These are phyloP conservation scores for Drosophila trapezifrons DNA, from an alignment of 1,140 invertebrate species.

Conservation along the genomic window DNA sequence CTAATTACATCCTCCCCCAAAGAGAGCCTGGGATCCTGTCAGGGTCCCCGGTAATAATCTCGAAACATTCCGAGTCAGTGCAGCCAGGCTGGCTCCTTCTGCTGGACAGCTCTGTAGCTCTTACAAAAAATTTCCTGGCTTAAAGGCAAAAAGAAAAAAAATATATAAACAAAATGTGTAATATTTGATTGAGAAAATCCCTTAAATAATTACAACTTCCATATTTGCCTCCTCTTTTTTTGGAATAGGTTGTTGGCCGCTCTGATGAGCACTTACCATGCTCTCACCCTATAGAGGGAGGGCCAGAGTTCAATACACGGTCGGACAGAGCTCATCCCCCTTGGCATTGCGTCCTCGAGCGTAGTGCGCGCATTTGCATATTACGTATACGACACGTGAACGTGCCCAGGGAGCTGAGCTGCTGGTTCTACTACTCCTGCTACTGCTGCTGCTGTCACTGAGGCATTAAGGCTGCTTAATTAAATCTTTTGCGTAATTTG, in stretches of 20 bases:
- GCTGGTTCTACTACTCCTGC: background rate
- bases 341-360: slow-evolving; percentile 25
- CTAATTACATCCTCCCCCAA: slow-evolving; percentile 49
- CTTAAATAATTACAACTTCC: background rate
- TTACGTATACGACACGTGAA: slow-evolving; percentile 74
- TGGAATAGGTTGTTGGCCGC: background rate
- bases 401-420: slow-evolving; percentile 47
- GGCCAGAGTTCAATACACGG: slow-evolving; percentile 29
- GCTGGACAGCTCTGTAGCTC: too few relatives aligned
- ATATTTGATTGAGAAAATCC: background rate
- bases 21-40: background rate
- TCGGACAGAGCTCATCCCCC: slow-evolving; percentile 4
- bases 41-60: slow-evolving; percentile 40
- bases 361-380: slow-evolving; percentile 68
- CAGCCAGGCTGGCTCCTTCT: background rate
- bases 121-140: too few relatives aligned
- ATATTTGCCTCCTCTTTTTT: background rate
- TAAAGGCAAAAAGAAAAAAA: too few relatives aligned
- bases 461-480: slow-evolving; percentile 69
- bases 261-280: background rate
- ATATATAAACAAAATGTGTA: background rate
- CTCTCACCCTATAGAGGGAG: background rate
- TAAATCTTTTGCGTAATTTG: slow-evolving; percentile 81
- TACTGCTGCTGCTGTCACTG: slow-evolving; percentile 42
- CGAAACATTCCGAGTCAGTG: slow-evolving; percentile 11